These are phyloP conservation scores for Myotis yumanensis DNA, from an alignment of 2,113 vertebrate species.

Conservation along the genomic window DNA sequence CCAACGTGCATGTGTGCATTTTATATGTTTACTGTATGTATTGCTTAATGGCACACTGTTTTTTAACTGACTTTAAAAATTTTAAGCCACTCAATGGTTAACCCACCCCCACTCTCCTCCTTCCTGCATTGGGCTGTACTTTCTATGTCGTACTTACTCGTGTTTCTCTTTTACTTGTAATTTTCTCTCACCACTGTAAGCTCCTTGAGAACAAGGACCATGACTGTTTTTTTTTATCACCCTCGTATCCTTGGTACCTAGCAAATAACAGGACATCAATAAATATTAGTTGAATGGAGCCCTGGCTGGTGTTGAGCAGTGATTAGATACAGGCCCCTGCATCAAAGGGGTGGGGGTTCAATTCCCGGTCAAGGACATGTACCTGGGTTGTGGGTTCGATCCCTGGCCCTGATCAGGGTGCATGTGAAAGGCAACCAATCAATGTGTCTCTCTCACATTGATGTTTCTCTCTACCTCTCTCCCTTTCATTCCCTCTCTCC, in stretches of 20 bases:
- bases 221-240: not conserved
- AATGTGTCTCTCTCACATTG: no score
- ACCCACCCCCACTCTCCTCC: not conserved
- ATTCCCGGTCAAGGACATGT: no score
- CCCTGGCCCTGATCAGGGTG: no score
- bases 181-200: not conserved
- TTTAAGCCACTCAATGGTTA: not conserved
- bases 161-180: not conserved
- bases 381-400: no score
- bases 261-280: not conserved
- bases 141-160: not conserved
- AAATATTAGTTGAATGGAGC: no score
- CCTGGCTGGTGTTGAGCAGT: no score
- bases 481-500: no score
- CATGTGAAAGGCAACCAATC: no score
- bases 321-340: no score
- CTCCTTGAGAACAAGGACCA: not conserved
- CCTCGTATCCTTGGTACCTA: not conserved
- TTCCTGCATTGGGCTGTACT: not conserved
- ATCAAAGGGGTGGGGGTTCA: no score
- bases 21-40: not conserved
- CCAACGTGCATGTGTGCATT: accelerated
- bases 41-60: not conserved
- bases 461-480: no score
- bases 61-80: not conserved